These are phyloP conservation scores for Tetranychus cinnabarinus DNA, from an alignment of 1,140 invertebrate genomes.

Conservation along the genomic window DNA sequence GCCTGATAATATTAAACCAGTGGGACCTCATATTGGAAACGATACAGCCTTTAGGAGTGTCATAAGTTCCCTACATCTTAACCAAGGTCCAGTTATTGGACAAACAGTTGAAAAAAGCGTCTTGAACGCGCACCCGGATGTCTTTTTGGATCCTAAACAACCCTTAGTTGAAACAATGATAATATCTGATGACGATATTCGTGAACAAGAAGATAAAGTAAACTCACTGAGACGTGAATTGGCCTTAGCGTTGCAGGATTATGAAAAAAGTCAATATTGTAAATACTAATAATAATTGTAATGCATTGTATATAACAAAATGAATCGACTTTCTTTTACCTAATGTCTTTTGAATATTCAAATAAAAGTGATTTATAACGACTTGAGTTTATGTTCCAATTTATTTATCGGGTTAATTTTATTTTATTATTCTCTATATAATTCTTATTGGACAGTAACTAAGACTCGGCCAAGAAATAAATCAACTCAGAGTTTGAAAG, in stretches of 20 bases:
- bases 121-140: slow-evolving; percentile 74
- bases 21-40: slow-evolving; percentile 63
- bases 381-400: too few relatives aligned
- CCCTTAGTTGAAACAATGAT: slow-evolving; percentile 54
- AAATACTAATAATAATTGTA: too few relatives aligned
- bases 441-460: too few relatives aligned
- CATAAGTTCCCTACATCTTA: slow-evolving; percentile 57
- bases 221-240: slow-evolving; percentile 34
- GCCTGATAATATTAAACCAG: slow-evolving; percentile 57
- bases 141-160: slow-evolving; percentile 86
- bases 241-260: neutral
- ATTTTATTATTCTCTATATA: too few relatives aligned
- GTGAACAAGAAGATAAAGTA: slow-evolving; percentile 41
- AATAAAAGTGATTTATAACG: too few relatives aligned
- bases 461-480: too few relatives aligned
- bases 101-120: slow-evolving; percentile 56
- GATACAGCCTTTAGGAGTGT: slow-evolving; percentile 77
- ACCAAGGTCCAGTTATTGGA: slow-evolving; percentile 53
- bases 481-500: too few relatives aligned
- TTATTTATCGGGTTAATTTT: too few relatives aligned
- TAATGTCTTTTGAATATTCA: too few relatives aligned
- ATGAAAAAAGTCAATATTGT: neutral
- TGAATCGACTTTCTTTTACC: too few relatives aligned
- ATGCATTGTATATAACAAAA: too few relatives aligned
- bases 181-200: slow-evolving; percentile 42